Evolutionary conservation across 2,888 invertebrate genomes (phyloP), one percentile per base, ranked within the genome.

Genomic region (Taphrorychus bicolor): DNA sequence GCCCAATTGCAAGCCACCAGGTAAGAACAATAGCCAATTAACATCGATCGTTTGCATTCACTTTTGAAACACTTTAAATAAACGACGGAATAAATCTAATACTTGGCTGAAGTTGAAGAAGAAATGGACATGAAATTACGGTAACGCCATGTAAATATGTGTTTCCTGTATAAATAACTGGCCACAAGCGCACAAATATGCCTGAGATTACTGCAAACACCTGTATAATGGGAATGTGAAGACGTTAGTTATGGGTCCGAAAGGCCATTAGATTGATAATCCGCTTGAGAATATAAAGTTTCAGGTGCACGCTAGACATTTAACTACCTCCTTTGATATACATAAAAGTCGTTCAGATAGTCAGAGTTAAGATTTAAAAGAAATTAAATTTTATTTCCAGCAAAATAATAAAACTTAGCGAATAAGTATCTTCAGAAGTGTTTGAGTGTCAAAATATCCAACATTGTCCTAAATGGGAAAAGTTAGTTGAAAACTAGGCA

Each of bases 1-100:
- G 73, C 75, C 0, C 77, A 74, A 17, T 51, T 81, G 56, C 79
- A 79, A 69, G 68, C 76, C 3, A 78, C 81, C 18, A 79, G 81
- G 81, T 81, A 73, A 66, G 56, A 32, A n/a, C n/a, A n/a, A n/a
- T n/a, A n/a, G n/a, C n/a, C n/a, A n/a, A n/a, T n/a, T n/a, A n/a
- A n/a, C n/a, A n/a, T n/a, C n/a, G n/a, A n/a, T n/a, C n/a, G n/a
- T n/a, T n/a, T n/a, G 14, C 40, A 32, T 7, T 5, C 40, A 40
- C 9, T 40, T 9, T 40, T n/a, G 9, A 40, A 40, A 40, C 2
- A 40, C 9, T 7, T 32, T 32, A 7, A 48, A 0, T 48, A 16
- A 48, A 48, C 48, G 16, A n/a, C n/a, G 3, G 45, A 14, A 45
- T 3, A 17, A 45, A 18, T 45, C 45, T 17, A 2, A 14, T 48